Percentiles rank a stretch among this genome's conserved stretches.
Evolutionary conservation across 1,140 invertebrate species (phyloP).

Genomic region (Orchesella cincta): DNA sequence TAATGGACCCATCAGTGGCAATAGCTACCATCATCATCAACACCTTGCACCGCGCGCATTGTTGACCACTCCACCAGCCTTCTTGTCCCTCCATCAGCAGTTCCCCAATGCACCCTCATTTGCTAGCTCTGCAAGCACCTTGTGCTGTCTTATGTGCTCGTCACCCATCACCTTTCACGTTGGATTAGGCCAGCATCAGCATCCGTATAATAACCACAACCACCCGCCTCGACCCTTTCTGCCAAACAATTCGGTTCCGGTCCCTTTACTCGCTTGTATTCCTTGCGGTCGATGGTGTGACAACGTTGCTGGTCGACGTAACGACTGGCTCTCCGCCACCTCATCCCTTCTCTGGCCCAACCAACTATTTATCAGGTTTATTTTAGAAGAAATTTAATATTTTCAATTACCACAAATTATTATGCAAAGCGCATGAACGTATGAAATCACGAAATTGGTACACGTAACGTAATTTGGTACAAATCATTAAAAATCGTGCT

Average conservation of each 20-base stretch:
- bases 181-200: background rate
- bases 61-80: conserved; percentile 32
- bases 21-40: conserved; percentile 39
- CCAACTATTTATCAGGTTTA: conserved; percentile 46
- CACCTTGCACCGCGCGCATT: conserved; percentile 22
- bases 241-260: background rate
- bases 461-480: no score
- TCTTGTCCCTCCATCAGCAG: conserved; percentile 11
- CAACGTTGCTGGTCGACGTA: background rate
- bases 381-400: background rate
- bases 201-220: conserved; percentile 17
- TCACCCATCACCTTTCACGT: conserved; percentile 42
- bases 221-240: conserved; percentile 32
- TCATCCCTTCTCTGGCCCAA: conserved; percentile 39
- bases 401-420: no score
- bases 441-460: no score
- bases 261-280: conserved; percentile 39
- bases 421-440: no score
- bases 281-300: conserved; percentile 47
- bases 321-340: conserved; percentile 3
- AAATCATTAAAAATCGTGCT: no score
- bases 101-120: background rate
- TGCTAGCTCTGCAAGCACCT: conserved; percentile 28
- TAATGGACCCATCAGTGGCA: conserved; percentile 46
- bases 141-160: conserved; percentile 48